phyloP scores from a whole-genome alignment of 2,888 invertebrate genomes.

The Drosophila affinis region DNA sequence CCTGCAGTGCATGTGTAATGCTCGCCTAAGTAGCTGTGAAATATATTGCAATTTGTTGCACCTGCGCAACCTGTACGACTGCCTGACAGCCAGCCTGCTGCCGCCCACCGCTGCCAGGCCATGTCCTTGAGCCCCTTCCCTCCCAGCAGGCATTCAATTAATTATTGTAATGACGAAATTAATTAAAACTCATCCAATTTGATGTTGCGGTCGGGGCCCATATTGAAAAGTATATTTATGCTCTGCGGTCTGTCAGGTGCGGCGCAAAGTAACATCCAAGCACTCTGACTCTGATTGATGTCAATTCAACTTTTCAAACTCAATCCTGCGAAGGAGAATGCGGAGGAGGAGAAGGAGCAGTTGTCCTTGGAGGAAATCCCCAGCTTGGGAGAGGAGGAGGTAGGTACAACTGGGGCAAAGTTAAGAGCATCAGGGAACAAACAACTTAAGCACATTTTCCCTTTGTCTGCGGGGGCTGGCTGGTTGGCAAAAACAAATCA shows the following conservation, averaged over 20 bases:
- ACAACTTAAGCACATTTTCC: constrained; percentile 55
- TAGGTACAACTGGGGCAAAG: constrained; percentile 31
- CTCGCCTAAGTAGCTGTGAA: constrained; percentile 48
- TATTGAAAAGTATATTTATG: constrained; percentile 51
- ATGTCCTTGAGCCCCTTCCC: constrained; percentile 33
- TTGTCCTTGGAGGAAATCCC: background rate
- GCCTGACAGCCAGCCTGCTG: background rate
- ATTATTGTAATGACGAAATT: constrained; percentile 67
- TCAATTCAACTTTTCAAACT: constrained; percentile 28
- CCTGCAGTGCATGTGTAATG: constrained; percentile 42
- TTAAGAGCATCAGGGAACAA: constrained; percentile 57
- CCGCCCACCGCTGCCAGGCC: constrained; percentile 4
- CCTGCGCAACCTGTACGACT: constrained; percentile 23
- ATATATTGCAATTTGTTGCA: constrained; percentile 58
- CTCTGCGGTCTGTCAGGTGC: constrained; percentile 35
- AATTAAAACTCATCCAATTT: constrained; percentile 61
- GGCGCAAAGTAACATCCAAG: background rate
- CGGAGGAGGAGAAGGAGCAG: background rate
- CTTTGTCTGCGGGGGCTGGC: constrained; percentile 22
- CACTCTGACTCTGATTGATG: constrained; percentile 18
- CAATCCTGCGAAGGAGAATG: background rate
- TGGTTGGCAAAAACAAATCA: constrained; percentile 55
- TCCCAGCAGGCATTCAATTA: constrained; percentile 52
- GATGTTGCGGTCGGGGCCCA: constrained; percentile 45
- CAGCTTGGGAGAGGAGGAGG: background rate